Evolutionary conservation across 2,888 invertebrate species (phyloP).

Genomic region (Xanthorhoe designata): DNA sequence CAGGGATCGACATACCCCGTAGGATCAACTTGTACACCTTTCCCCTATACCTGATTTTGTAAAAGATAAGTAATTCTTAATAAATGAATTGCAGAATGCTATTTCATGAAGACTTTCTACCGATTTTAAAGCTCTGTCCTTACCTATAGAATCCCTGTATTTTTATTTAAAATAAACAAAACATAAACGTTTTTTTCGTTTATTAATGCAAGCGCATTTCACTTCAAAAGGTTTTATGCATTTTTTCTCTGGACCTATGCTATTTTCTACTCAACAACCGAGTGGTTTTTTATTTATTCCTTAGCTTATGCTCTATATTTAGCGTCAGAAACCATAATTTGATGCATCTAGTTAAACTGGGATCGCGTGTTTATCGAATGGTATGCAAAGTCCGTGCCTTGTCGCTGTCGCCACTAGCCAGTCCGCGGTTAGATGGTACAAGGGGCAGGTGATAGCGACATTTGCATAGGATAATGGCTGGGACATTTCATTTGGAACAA

Average conservation of each 20-base stretch:
- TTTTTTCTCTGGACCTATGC: background rate
- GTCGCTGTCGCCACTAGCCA: slow-evolving; percentile 41
- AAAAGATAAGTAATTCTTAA: no score
- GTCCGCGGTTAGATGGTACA: slow-evolving; percentile 33
- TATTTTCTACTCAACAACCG: background rate
- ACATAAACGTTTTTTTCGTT: background rate
- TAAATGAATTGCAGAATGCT: no score
- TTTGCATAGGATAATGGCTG: slow-evolving; percentile 12
- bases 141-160: no score
- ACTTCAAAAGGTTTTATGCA: background rate
- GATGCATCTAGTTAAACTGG: slow-evolving; percentile 30
- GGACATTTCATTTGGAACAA: slow-evolving; percentile 9
- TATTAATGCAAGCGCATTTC: background rate
- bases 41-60: no score
- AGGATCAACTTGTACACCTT: no score
- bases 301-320: slow-evolving; percentile 29
- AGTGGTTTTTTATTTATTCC: background rate
- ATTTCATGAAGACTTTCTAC: no score
- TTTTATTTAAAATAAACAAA: no score
- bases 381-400: slow-evolving; percentile 52
- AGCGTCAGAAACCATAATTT: slow-evolving; percentile 32
- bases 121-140: no score
- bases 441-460: slow-evolving; percentile 23
- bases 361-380: slow-evolving; percentile 47
- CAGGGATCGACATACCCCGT: no score